Percentiles rank a stretch among this genome's conserved stretches.
phyloP scores from a whole-genome alignment of 2,113 vertebrate genomes.

The Odontesthes bonariensis region DNA sequence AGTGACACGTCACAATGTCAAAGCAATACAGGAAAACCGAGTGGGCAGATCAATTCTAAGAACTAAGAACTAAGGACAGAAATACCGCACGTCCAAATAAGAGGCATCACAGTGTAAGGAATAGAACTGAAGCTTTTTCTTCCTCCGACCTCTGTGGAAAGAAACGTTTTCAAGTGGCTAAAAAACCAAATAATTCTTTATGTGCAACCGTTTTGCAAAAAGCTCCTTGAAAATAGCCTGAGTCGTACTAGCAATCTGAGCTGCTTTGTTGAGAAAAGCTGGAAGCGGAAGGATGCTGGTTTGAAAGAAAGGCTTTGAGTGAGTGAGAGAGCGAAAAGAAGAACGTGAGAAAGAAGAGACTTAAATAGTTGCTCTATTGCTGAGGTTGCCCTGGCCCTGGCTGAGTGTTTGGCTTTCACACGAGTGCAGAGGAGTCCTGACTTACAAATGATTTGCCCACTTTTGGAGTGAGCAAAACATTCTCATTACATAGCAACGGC shows the following conservation, averaged over 20 bases:
- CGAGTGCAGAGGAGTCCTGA: neutral
- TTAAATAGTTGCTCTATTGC: slow-evolving; percentile 23
- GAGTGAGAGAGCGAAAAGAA: slow-evolving; percentile 1
- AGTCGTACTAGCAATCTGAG: slow-evolving; percentile 21
- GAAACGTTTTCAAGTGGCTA: neutral
- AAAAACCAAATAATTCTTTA: neutral
- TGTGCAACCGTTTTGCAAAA: slow-evolving; percentile 1
- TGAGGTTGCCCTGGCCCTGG: neutral
- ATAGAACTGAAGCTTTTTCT: neutral
- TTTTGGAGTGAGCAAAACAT: slow-evolving; percentile 11
- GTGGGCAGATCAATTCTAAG: slow-evolving; percentile 7
- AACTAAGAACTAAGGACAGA: slow-evolving; percentile 11
- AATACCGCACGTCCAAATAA: neutral
- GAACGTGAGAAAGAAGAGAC: slow-evolving; percentile 8
- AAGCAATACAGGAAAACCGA: slow-evolving; percentile 12
- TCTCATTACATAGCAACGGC: neutral
- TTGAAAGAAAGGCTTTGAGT: slow-evolving; percentile 35
- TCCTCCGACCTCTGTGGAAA: neutral
- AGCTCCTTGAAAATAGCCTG: neutral
- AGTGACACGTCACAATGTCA: neutral
- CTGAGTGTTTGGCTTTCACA: neutral
- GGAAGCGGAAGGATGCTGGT: neutral
- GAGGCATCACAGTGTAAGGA: slow-evolving; percentile 4
- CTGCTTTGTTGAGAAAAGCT: slow-evolving; percentile 23
- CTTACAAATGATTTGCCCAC: neutral